A percentile compares a stretch with the other conserved stretches of the same genome.
These are phyloP conservation scores for Neoscelio sp. DNA, from an alignment of 2,888 invertebrate genomes.

Conservation along the genomic window DNA sequence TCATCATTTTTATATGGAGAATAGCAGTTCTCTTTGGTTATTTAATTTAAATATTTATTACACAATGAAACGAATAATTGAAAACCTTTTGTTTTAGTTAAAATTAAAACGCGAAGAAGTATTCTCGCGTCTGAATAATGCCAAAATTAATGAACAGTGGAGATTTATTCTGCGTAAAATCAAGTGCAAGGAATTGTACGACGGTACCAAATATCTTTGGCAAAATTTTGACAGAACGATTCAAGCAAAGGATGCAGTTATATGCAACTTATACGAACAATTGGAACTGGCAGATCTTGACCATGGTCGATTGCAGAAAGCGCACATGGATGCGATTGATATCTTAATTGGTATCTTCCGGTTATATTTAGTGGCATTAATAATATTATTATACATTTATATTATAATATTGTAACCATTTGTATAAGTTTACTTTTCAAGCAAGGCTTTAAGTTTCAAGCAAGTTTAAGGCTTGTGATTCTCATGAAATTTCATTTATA, in stretches of 20 bases:
- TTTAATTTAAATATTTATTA: too few relatives aligned
- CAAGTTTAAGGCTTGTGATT: too few relatives aligned
- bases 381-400: not conserved
- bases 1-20: too few relatives aligned
- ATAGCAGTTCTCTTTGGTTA: too few relatives aligned
- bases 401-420: not conserved
- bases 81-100: conserved; percentile 84
- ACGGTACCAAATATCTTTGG: conserved; percentile 87
- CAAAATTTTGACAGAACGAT: conserved; percentile 86
- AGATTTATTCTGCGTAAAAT: conserved; percentile 89
- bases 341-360: conserved; percentile 86
- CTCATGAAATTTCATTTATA: too few relatives aligned
- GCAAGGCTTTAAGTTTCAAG: too few relatives aligned
- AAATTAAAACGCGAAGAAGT: conserved; percentile 93
- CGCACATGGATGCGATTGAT: conserved; percentile 89
- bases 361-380: not conserved
- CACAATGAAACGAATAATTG: too few relatives aligned
- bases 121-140: conserved; percentile 90
- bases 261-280: conserved; percentile 86
- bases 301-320: conserved; percentile 89
- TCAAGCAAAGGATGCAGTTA: conserved; percentile 88
- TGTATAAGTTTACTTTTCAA: not conserved
- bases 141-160: conserved; percentile 95
- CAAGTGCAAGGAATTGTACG: conserved; percentile 90
- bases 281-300: conserved; percentile 89